Conservation (phyloP, 2,888 invertebrate genomes). For the Pteria penguin region DNA sequence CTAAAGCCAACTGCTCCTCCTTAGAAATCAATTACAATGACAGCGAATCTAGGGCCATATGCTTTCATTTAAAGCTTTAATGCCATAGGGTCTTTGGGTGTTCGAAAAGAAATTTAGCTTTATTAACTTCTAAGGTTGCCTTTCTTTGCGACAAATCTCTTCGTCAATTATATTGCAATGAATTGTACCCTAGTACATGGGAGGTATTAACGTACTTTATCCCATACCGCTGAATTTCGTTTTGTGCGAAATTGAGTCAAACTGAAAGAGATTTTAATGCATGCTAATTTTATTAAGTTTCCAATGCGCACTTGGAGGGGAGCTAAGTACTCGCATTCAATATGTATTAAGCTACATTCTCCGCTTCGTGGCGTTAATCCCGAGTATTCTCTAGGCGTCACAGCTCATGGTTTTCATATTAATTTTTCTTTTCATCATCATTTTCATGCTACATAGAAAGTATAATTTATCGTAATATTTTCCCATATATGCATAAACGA, state of each 20-base stretch:
- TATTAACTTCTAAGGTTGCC: slow-evolving; percentile 24
- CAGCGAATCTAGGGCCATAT: slow-evolving; percentile 18
- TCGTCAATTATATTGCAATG: slow-evolving; percentile 23
- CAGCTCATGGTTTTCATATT: not conserved
- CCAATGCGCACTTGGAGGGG: not conserved
- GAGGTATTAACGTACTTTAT: slow-evolving; percentile 2
- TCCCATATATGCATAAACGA: no score
- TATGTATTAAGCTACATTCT: not conserved
- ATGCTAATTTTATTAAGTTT: not conserved
- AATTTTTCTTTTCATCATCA: not conserved
- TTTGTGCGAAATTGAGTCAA: not conserved
- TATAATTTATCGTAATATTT: not conserved
- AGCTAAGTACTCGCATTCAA: not conserved
- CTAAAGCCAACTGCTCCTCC: slow-evolving; percentile 15
- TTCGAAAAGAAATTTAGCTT: slow-evolving; percentile 17
- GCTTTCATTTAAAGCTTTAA: slow-evolving; percentile 21
- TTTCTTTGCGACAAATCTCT: slow-evolving; percentile 5
- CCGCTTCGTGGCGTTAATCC: not conserved
- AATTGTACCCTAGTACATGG: slow-evolving; percentile 14
- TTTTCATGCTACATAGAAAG: not conserved
- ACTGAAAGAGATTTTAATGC: not conserved
- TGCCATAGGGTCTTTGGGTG: slow-evolving; percentile 11
- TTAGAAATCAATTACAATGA: not conserved
- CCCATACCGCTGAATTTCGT: not conserved
- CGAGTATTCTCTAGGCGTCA: not conserved